Conservation (phyloP, 2,888 invertebrate species). For the Drosophila nr. perissopoda region DNA sequence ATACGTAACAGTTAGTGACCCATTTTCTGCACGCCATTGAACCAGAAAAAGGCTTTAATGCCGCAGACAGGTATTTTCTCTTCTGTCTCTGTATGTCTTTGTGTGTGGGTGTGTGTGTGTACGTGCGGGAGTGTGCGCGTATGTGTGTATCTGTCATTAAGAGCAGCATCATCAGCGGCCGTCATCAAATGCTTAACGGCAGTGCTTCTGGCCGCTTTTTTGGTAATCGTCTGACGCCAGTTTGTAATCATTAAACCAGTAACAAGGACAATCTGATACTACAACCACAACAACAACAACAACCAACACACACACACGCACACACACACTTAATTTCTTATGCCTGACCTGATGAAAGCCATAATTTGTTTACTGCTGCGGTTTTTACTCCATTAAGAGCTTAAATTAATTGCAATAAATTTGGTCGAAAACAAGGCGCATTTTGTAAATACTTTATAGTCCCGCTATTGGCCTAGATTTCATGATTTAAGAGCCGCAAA, state of each 20-base stretch:
- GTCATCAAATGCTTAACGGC: conserved; percentile 61
- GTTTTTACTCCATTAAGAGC: conserved; percentile 70
- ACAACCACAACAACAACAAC: not conserved
- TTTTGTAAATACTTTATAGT: conserved; percentile 35
- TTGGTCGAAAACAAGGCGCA: conserved; percentile 25
- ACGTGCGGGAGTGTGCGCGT: conserved; percentile 3
- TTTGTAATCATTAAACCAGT: conserved; percentile 60
- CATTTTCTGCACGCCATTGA: conserved; percentile 77
- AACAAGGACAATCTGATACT: conserved; percentile 15
- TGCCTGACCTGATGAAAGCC: conserved; percentile 31
- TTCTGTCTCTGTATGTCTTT: not conserved
- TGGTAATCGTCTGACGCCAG: conserved; percentile 58
- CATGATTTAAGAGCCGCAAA: conserved; percentile 66
- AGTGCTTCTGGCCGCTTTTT: conserved; percentile 52
- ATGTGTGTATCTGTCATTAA: conserved; percentile 30
- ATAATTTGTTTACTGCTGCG: conserved; percentile 77
- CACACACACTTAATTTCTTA: conserved; percentile 15
- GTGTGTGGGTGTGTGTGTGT: not conserved
- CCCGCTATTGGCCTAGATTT: conserved; percentile 42
- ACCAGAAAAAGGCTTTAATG: conserved; percentile 73
- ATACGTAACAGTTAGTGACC: conserved; percentile 78
- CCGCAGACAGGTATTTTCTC: conserved; percentile 25
- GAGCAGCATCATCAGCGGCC: conserved; percentile 41
- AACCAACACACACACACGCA: conserved; percentile 3
- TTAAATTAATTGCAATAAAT: conserved; percentile 74